phyloP scores from a whole-genome alignment of 2,888 invertebrate genomes.

The Cerceris rybyensis region DNA sequence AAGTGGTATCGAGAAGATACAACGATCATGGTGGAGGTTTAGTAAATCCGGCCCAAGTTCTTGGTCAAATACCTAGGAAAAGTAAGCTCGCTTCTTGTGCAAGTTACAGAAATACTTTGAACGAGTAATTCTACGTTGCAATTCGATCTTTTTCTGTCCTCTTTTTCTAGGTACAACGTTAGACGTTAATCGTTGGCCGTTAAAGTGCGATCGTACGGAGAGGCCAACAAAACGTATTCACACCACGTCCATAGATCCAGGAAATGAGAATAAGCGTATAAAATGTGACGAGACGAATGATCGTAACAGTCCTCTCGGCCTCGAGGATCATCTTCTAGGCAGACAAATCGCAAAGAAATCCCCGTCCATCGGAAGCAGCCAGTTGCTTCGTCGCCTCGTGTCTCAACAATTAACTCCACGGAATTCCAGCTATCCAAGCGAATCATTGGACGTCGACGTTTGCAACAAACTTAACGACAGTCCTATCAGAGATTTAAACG shows the following conservation, averaged over 20 bases:
- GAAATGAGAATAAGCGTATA: conserved; percentile 73
- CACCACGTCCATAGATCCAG: conserved; percentile 55
- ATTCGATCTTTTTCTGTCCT: background rate
- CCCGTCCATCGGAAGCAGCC: conserved; percentile 67
- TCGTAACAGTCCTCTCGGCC: conserved; percentile 28
- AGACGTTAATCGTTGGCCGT: conserved; percentile 41
- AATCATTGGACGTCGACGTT: background rate
- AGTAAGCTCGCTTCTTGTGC: conserved; percentile 61
- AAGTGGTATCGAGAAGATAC: conserved; percentile 76
- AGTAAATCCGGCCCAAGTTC: conserved; percentile 79
- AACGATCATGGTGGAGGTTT: conserved; percentile 81
- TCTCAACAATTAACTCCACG: conserved; percentile 72
- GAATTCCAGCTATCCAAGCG: conserved; percentile 14
- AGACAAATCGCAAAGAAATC: conserved; percentile 38
- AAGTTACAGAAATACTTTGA: background rate
- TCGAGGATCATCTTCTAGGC: conserved; percentile 54
- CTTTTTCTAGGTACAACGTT: background rate
- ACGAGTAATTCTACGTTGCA: background rate
- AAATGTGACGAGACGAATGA: conserved; percentile 65
- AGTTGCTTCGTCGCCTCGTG: conserved; percentile 85
- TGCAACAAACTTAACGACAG: background rate
- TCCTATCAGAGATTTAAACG: background rate
- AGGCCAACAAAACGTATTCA: conserved; percentile 74
- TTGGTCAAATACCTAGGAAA: conserved; percentile 73
- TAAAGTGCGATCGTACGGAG: conserved; percentile 51